Evolutionary conservation across 2,888 invertebrate species (phyloP).

Genomic region (Phortica okadai): DNA sequence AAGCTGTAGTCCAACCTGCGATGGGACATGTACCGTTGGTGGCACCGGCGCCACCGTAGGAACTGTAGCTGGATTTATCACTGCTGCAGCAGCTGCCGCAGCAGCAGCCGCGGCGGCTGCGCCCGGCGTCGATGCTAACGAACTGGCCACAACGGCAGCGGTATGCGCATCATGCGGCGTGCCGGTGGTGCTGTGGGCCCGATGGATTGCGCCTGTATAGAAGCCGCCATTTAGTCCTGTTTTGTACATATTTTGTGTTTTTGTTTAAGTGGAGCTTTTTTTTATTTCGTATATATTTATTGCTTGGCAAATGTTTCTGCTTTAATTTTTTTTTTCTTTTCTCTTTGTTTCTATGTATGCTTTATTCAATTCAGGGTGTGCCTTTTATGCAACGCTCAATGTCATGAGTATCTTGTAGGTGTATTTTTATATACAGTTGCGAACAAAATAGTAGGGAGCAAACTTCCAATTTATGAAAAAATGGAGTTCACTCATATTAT

Average conservation of each 20-base stretch:
- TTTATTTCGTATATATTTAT: conserved; percentile 22
- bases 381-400: conserved; percentile 41
- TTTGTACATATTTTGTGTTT: conserved; percentile 63
- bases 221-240: conserved; percentile 85
- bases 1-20: conserved; percentile 77
- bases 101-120: conserved; percentile 56
- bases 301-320: conserved; percentile 43
- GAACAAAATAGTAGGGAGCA: too few species aligned
- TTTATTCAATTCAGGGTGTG: conserved; percentile 18
- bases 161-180: conserved; percentile 83
- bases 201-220: conserved; percentile 84
- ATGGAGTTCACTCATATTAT: too few species aligned
- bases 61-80: conserved; percentile 77
- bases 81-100: conserved; percentile 46
- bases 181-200: conserved; percentile 92
- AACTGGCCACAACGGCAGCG: conserved; percentile 48
- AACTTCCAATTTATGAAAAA: too few species aligned
- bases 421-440: too few species aligned
- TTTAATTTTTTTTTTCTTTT: conserved; percentile 78
- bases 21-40: conserved; percentile 75
- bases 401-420: neutral
- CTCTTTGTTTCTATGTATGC: conserved; percentile 47
- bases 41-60: conserved; percentile 75
- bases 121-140: conserved; percentile 6
- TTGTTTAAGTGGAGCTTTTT: conserved; percentile 30